A percentile compares a stretch with the other conserved stretches of the same genome.
These are phyloP conservation scores for Peucedramus taeniatus DNA, from an alignment of 2,113 vertebrate species.

Conservation along the genomic window DNA sequence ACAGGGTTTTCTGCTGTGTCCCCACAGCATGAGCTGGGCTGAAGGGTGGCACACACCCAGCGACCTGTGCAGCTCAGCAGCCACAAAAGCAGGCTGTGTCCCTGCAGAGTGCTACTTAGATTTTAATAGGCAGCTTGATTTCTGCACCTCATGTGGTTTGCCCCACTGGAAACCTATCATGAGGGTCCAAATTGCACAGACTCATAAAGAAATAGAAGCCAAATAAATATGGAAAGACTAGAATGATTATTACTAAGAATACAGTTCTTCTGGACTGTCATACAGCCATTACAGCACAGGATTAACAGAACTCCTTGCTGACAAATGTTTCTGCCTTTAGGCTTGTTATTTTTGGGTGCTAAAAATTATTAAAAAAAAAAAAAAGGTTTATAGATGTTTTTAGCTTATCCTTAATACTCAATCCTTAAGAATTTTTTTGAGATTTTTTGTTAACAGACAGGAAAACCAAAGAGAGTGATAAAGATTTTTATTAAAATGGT, in stretches of 20 bases:
- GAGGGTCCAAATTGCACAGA: background rate
- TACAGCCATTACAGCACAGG: background rate
- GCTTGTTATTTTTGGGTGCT: background rate
- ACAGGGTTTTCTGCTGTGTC: background rate
- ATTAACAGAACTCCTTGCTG: background rate
- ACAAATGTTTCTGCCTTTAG: background rate
- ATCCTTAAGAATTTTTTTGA: background rate
- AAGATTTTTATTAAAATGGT: background rate
- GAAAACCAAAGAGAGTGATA: background rate
- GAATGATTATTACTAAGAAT: background rate
- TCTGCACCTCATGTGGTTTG: background rate
- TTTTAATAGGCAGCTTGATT: background rate
- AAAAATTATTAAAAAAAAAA: background rate
- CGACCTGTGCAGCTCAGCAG: rapidly evolving
- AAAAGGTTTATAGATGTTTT: background rate
- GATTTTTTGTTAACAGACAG: rapidly evolving
- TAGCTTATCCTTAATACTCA: background rate
- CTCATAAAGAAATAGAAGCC: background rate
- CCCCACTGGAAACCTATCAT: background rate
- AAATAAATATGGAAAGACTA: background rate
- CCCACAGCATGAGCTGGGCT: background rate
- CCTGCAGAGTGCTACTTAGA: background rate
- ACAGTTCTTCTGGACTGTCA: background rate
- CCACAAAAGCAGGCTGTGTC: background rate
- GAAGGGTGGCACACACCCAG: background rate